Evolutionary conservation across 1,140 invertebrate species (phyloP).

Genomic region (Alviniconcha marisindica): DNA sequence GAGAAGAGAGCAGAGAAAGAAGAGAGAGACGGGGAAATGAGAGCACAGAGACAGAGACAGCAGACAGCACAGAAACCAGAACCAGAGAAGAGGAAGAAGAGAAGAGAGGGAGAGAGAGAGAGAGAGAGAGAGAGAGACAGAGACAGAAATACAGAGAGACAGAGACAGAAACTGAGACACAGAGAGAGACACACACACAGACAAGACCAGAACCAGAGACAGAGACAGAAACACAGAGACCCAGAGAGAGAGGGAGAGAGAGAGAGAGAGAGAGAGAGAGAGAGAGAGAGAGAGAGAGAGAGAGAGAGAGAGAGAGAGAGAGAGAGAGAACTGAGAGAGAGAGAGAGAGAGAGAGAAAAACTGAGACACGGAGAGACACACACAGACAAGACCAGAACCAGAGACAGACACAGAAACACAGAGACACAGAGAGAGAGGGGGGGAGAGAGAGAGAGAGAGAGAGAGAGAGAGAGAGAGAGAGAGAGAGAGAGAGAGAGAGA

Average conservation of each 20-base stretch:
- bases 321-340: not conserved
- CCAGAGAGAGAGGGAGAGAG: constrained; percentile 3
- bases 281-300: constrained; percentile 22
- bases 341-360: not conserved
- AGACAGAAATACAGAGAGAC: not conserved
- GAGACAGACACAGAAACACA: not conserved
- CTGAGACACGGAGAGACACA: not conserved
- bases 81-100: not conserved
- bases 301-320: not conserved
- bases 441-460: not conserved
- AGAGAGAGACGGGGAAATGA: not conserved
- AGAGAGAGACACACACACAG: not conserved
- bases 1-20: too few relatives aligned
- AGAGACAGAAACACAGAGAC: constrained; percentile 2
- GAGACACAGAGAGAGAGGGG: not conserved
- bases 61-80: too few relatives aligned
- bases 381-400: not conserved
- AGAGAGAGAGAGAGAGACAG: not conserved
- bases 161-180: not conserved
- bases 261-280: constrained; percentile 30
- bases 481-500: too few relatives aligned
- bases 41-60: not conserved
- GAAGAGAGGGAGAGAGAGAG: not conserved
- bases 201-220: not conserved
- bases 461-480: too few relatives aligned